Conservation (phyloP, 2,888 invertebrate species). For the Rhamnusium bicolor region DNA sequence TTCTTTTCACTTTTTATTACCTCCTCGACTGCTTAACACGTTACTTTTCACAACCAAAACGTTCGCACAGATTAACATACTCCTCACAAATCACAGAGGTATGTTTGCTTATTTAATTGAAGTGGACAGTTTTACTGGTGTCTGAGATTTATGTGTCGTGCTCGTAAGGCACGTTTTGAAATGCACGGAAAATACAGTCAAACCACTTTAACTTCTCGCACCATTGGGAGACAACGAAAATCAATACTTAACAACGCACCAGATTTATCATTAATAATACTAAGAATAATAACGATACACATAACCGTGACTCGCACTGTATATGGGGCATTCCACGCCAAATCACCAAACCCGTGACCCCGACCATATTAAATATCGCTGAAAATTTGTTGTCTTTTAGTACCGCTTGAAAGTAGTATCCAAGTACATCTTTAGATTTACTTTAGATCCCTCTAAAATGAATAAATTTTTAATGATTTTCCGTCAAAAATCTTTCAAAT, state of each 20-base stretch:
- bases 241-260: neutral
- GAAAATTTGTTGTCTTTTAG: too few species aligned
- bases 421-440: too few species aligned
- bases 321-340: too few species aligned
- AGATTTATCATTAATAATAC: too few species aligned
- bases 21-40: conserved; percentile 42
- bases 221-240: neutral
- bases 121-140: neutral
- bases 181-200: neutral
- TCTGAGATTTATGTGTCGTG: neutral
- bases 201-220: neutral
- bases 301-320: too few species aligned
- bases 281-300: too few species aligned
- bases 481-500: too few species aligned
- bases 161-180: neutral
- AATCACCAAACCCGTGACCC: too few species aligned
- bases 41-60: conserved; percentile 37
- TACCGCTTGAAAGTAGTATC: too few species aligned
- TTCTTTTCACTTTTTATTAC: conserved; percentile 52
- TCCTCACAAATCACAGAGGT: conserved; percentile 10
- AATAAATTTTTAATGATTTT: too few species aligned
- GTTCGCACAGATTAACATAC: conserved; percentile 32
- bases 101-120: conserved; percentile 1
- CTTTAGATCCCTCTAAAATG: too few species aligned
- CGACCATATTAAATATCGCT: too few species aligned